Evolutionary conservation across 2,888 invertebrate genomes (phyloP), one percentile per base, ranked within the genome.

Genomic region (Latheticus oryzae): DNA sequence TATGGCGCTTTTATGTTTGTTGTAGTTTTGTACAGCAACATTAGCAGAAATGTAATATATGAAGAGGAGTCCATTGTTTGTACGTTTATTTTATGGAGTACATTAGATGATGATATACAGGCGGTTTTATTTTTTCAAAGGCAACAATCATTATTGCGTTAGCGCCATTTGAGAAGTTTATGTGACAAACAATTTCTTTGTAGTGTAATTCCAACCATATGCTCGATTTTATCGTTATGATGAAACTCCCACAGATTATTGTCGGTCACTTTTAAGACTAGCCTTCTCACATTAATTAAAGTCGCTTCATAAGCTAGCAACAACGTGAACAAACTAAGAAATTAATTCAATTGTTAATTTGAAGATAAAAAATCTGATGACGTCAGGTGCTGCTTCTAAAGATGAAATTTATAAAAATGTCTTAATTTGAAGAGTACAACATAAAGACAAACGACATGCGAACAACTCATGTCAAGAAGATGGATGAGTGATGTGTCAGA

Each of bases 21-120:
- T 62, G 64, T 67, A 66, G 64, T 67, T 70, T 70, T 69, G 67
- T 66, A 64, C 65, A 33, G 67, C 69, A 65, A 63, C 71, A 71
- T 71, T 71, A 71, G 65, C 69, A 69, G 67, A 71, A 71, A 69
- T 65, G 67, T 68, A 68, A 47, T 47, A 71, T 71, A 69, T 67
- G 68, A 68, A 68, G 69, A 68, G 67, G 63, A 8, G 61, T n/a
- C 68, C 62, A 69, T 69, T 71, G 71, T 71, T 67, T 70, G 61
- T 60, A 62, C 62, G 66, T 68, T 68, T 69, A 66, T 71, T 70
- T 65, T 66, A 66, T 65, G 67, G 66, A 21, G 32, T 64, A 61
- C 64, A 65, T 68, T 70, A 68, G 62, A 63, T 64, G 64, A 64
- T 71, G 66, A 71, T 65, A 59, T 68, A 71, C 54, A 54, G 40